These are phyloP conservation scores for Leptosomus discolor DNA, from an alignment of 2,113 vertebrate species.

Conservation along the genomic window DNA sequence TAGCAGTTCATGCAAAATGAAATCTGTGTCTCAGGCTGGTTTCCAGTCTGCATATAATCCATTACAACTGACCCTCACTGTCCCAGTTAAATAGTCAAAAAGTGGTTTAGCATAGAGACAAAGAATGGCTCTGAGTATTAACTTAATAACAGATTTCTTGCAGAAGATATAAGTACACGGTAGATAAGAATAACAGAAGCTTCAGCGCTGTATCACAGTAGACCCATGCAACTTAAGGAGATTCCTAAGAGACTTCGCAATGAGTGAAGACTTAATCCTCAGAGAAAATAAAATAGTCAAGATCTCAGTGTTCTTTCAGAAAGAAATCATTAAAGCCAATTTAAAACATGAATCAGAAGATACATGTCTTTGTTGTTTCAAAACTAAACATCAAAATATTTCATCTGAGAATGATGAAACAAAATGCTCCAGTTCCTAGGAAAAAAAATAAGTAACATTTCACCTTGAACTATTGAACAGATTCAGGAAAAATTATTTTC, in stretches of 20 bases:
- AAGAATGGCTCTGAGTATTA: background rate
- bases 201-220: background rate
- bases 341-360: background rate
- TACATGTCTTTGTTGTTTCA: background rate
- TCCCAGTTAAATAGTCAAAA: background rate
- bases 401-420: background rate
- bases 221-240: background rate
- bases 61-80: background rate
- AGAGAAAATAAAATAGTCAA: background rate
- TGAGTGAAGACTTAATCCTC: background rate
- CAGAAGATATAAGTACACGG: background rate
- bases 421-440: background rate
- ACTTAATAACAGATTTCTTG: background rate
- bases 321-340: background rate
- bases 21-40: background rate
- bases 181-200: background rate
- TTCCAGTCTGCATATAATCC: background rate
- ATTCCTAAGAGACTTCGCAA: background rate
- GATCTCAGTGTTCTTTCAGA: background rate
- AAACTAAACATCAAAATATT: constrained; percentile 18
- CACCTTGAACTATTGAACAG: background rate
- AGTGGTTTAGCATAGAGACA: background rate
- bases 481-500: background rate
- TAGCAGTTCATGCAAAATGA: background rate
- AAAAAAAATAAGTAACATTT: background rate